Evolutionary conservation across 2,113 vertebrate genomes (phyloP), one percentile per base, ranked within the genome.

Genomic region (Chrysochloris asiatica): DNA sequence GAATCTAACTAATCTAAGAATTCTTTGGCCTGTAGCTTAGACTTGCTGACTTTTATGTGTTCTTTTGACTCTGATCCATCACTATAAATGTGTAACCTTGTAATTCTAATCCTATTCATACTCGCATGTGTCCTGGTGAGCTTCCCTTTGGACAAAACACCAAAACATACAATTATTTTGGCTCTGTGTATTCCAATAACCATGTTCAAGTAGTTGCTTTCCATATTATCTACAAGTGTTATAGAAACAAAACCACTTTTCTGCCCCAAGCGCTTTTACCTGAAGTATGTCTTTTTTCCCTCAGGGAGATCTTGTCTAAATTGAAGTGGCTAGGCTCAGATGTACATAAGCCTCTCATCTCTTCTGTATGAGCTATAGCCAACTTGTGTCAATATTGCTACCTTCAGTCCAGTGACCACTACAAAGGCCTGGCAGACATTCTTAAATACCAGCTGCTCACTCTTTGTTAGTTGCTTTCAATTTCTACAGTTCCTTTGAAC

Each of bases 381-480:
- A 59, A n/a, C 8, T 38, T 76, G 21, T 79, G 83, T 86, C 43
- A 65, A 21, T 43, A 67, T 45, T 50, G 50, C 41, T 41, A 45
- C 50, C 48, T 73, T 94, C 30, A 56, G 4, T 43, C 33, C 19
- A n/a, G 7, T 16, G 17, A 83, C 73, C 94, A 41, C 54, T 52
- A 59, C 48, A 67, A 88, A 87, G 75, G 19, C 19, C 61, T 69
- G 86, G 78, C 69, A 95, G 33, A 65, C 38, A 84, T 91, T 81
- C 47, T 88, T 87, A 79, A 75, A 91, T 52, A 63, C 45, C 50
- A 86, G 43, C 30, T 94, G 43, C 63, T 90, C 61, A 38, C 28
- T 89, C 33, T 56, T 84, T 76, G 50, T 92, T 75, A 69, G 91
- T 90, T 61, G 78, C 67, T 90, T 90, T 79, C 75, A 71, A 72